Evolutionary conservation across 30 jellyfish, hydroid and myxozoan species (phyloP).

Genomic region (Euphysa ruthae): DNA sequence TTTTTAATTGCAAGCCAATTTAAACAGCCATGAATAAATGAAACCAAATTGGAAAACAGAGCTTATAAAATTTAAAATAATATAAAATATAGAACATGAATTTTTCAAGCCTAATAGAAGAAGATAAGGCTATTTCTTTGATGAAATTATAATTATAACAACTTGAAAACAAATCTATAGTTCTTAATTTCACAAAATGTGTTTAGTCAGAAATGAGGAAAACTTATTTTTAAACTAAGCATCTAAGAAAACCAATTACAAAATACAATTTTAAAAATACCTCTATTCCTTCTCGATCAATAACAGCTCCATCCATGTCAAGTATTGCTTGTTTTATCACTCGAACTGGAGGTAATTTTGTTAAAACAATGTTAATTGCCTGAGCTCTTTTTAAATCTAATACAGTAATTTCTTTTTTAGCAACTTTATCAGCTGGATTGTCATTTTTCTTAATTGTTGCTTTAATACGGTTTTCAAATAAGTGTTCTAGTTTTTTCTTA

Average conservation of each 20-base stretch:
- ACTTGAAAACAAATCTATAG: not conserved
- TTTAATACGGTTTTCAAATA: slow-evolving; percentile 84
- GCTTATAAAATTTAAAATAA: no score
- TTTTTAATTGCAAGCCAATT: no score
- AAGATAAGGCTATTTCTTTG: not conserved
- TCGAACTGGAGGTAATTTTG: slow-evolving; percentile 90
- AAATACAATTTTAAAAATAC: no score
- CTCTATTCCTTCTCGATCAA: slow-evolving; percentile 96
- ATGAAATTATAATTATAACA: not conserved
- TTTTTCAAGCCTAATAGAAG: no score
- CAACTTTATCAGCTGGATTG: slow-evolving; percentile 53
- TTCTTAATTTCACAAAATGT: no score
- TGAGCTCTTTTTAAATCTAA: slow-evolving; percentile 91
- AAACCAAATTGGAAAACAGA: no score
- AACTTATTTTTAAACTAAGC: no score
- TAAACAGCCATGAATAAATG: no score
- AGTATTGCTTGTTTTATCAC: slow-evolving; percentile 92
- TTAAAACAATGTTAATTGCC: slow-evolving; percentile 88
- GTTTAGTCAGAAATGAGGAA: no score
- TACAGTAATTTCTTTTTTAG: slow-evolving; percentile 75
- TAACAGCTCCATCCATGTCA: slow-evolving; percentile 96
- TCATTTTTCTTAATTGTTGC: slow-evolving; percentile 55
- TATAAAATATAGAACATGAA: not conserved
- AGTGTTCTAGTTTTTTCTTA: slow-evolving; percentile 88
- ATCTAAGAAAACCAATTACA: no score